Evolutionary conservation across 2,113 vertebrate genomes (phyloP).

Genomic region (Hippocampus comes): DNA sequence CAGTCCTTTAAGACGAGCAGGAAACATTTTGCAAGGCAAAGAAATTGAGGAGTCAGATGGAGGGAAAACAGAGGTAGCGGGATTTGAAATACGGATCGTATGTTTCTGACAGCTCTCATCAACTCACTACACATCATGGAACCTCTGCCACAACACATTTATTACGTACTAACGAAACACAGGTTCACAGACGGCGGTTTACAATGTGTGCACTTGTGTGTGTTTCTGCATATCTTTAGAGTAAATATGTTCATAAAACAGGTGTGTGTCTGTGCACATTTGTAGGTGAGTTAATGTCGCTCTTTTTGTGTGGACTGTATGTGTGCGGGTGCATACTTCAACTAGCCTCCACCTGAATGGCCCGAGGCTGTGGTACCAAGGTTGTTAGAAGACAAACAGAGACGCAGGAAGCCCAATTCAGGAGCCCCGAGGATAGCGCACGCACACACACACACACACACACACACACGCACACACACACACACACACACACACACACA

Average conservation of each 20-base stretch:
- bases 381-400: constrained; percentile 21
- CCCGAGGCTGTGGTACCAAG: constrained; percentile 11
- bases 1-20: constrained; percentile 40
- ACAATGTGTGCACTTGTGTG: constrained; percentile 14
- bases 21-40: constrained; percentile 30
- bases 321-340: constrained; percentile 12
- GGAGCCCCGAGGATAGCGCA: constrained; percentile 3
- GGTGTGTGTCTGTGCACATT: constrained; percentile 5
- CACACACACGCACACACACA: neutral
- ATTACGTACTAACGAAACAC: constrained; percentile 38
- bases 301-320: constrained; percentile 18
- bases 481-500: neutral
- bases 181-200: constrained; percentile 31
- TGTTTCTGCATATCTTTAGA: constrained; percentile 5
- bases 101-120: constrained; percentile 70
- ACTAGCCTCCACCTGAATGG: constrained; percentile 17
- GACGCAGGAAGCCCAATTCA: constrained; percentile 12
- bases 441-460: constrained; percentile 21
- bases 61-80: neutral
- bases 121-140: constrained; percentile 50
- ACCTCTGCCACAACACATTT: constrained; percentile 50
- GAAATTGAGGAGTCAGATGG: constrained; percentile 7
- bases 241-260: neutral
- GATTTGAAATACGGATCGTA: constrained; percentile 63
- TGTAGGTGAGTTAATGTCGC: constrained; percentile 19